Evolutionary conservation across 2,888 invertebrate genomes (phyloP), one percentile per base, ranked within the genome.

Genomic region (Cheilosia pagana): DNA sequence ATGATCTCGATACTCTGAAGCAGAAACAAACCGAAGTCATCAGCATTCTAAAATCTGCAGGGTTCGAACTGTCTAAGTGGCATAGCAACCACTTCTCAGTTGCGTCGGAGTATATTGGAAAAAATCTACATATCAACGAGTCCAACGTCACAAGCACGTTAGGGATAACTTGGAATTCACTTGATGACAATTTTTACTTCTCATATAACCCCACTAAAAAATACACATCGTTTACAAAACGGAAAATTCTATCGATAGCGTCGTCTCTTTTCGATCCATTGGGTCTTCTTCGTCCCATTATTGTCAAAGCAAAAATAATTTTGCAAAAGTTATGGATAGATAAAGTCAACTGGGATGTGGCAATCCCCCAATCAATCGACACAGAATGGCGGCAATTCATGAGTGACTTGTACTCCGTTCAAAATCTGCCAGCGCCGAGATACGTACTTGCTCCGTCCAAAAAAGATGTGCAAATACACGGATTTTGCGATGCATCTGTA

Each of bases 141-240:
- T 25, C 57, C 2, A 45, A 77, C 59, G 35, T 68, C 14, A 83
- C 75, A 7, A 82, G 70, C 63, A 65, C 77, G 0, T 35, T 87
- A 2, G 74, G 82, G 23, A 57, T 74, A 6, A 60, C 25, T 41
- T 86, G 77, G 70, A 57, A 55, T 65, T 72, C 78, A 8, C 53
- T 68, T 2, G 45, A 72, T 2, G 75, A 76, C 55, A 19, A 28
- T 19, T 74, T 86, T n/a, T 59, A 23, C 4, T 82, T 81, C 63
- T 50, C 59, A 19, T 59, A 68, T 10, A 68, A 48, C 7, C 68
- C 68, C 1, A 31, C 35, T 50, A 28, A 21, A 14, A 23, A 12
- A 23, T 50, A 63, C 39, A 35, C 53, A 3, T 23, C 39, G 1
- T 28, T 45, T 4, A 60, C 76, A 19, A 50, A 62, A 25, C 21